phyloP scores from a whole-genome alignment of 2,797 vertebrate genomes.

The Acestrorhynchus altus region DNA sequence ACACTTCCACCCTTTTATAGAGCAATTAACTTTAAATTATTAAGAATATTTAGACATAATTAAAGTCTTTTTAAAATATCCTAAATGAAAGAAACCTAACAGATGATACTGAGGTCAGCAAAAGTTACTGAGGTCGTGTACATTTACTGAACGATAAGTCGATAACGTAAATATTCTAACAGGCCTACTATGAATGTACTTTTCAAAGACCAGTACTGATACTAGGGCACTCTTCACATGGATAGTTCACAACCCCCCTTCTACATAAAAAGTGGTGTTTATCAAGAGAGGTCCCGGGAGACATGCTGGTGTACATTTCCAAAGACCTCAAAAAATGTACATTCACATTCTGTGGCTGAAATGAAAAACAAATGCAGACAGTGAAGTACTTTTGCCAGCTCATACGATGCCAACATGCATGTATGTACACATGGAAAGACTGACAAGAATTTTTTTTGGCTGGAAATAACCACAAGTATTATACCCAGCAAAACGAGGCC shows the following conservation, averaged over 20 bases:
- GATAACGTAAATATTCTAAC: no score
- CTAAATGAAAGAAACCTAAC: no score
- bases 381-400: background rate
- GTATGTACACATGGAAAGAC: background rate
- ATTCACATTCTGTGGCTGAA: background rate
- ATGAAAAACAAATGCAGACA: background rate
- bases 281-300: background rate
- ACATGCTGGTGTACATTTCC: constrained; percentile 3
- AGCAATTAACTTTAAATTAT: no score
- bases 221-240: no score
- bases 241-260: background rate
- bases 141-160: no score
- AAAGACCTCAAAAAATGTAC: background rate
- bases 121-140: no score
- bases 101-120: no score
- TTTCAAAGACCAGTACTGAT: no score
- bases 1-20: no score
- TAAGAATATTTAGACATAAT: no score
- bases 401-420: background rate
- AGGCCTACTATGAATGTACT: no score
- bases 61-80: no score
- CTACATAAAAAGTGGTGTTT: background rate
- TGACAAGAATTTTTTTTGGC: background rate
- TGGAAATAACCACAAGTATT: background rate
- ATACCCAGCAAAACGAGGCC: background rate